Evolutionary conservation across 2,888 invertebrate species (phyloP).

Genomic region (Lathronympha strigana): DNA sequence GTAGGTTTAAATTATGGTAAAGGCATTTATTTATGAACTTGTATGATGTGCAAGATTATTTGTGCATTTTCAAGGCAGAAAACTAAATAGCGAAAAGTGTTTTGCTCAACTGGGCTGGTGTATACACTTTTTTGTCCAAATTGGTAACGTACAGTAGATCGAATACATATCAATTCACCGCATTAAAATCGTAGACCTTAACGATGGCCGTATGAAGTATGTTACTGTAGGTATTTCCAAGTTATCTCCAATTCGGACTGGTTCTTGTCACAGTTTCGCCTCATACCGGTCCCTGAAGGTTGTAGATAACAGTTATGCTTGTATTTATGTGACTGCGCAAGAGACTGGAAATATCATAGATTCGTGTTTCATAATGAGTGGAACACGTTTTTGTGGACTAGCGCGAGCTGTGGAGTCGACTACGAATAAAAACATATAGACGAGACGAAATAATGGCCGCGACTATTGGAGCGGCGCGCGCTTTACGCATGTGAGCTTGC

Average conservation of each 20-base stretch:
- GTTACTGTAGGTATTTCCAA: constrained; percentile 36
- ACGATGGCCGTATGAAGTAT: background rate
- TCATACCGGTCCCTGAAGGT: constrained; percentile 79
- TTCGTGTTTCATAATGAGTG: constrained; percentile 81
- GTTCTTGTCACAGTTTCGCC: constrained; percentile 82
- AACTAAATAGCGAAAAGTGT: no score
- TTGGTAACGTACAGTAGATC: background rate
- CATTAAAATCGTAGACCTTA: background rate
- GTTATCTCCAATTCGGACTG: constrained; percentile 75
- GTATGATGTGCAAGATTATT: no score
- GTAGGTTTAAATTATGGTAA: no score
- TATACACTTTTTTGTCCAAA: background rate
- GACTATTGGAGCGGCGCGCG: constrained; percentile 71
- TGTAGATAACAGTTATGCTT: constrained; percentile 81
- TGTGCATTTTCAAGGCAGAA: no score
- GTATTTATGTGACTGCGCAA: constrained; percentile 78
- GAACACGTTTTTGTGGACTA: constrained; percentile 75
- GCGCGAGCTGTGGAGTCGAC: constrained; percentile 64
- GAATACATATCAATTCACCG: no score
- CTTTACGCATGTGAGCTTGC: constrained; percentile 45
- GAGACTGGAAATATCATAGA: constrained; percentile 77
- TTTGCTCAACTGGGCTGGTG: no score
- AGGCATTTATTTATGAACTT: no score
- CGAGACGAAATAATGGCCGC: constrained; percentile 67
- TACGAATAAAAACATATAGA: constrained; percentile 44